Evolutionary conservation across 2,888 invertebrate species (phyloP).

Genomic region (Gari tellinella): DNA sequence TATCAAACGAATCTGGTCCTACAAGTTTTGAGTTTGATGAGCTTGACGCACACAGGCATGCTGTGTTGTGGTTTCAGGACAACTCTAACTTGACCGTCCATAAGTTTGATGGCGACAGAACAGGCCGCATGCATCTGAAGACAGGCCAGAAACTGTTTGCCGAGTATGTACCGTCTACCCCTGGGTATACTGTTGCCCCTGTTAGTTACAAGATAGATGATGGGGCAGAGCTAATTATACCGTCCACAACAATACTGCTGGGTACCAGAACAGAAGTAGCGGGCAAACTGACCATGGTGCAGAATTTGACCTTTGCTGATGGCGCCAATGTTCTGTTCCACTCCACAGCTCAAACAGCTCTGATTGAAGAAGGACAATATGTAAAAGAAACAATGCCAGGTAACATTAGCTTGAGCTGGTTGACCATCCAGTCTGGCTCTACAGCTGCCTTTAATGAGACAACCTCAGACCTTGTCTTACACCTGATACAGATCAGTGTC

Average conservation of each 20-base stretch:
- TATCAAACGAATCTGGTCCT: constrained; percentile 54
- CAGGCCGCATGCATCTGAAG: constrained; percentile 69
- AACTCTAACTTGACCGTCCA: constrained; percentile 66
- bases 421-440: constrained; percentile 73
- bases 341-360: constrained; percentile 72
- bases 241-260: constrained; percentile 69
- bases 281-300: constrained; percentile 71
- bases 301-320: constrained; percentile 75
- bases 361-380: constrained; percentile 65
- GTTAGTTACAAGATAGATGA: constrained; percentile 71
- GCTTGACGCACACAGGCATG: constrained; percentile 70
- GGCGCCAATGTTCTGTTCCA: constrained; percentile 66
- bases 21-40: constrained; percentile 65
- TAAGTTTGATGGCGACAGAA: constrained; percentile 73
- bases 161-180: constrained; percentile 69
- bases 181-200: constrained; percentile 74
- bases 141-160: constrained; percentile 65
- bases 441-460: constrained; percentile 61
- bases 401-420: constrained; percentile 66
- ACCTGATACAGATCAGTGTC: constrained; percentile 63
- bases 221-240: constrained; percentile 65
- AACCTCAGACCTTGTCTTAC: constrained; percentile 53
- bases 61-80: constrained; percentile 65
- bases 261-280: constrained; percentile 70
- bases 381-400: constrained; percentile 67